Conservation (phyloP, 2,113 vertebrate species). For the rat (Rattus norvegicus) region GRCr8 NC_086027.1:82705001-82705500, state of each 20-base stretch:
- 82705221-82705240: not conserved
- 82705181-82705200: not conserved
- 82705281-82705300: not conserved
- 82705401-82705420: not conserved
- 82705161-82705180: not conserved
- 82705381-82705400: not conserved
- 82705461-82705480: not conserved
- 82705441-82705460: not conserved
- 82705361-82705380: not conserved
- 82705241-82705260: too few relatives aligned
- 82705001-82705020: not conserved
- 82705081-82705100: not conserved
- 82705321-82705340: not conserved
- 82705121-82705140: not conserved
- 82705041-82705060: not conserved
- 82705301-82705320: not conserved
- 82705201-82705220: not conserved
- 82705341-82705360: not conserved
- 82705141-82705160: not conserved
- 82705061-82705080: not conserved
- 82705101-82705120: not conserved
- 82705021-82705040: not conserved
- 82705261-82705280: not conserved
- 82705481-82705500: not conserved
- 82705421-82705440: not conserved